Percentiles rank a stretch among this genome's conserved stretches.
These are phyloP conservation scores for Ormyrus pomaceus DNA, from an alignment of 2,888 invertebrate species.

Conservation along the genomic window DNA sequence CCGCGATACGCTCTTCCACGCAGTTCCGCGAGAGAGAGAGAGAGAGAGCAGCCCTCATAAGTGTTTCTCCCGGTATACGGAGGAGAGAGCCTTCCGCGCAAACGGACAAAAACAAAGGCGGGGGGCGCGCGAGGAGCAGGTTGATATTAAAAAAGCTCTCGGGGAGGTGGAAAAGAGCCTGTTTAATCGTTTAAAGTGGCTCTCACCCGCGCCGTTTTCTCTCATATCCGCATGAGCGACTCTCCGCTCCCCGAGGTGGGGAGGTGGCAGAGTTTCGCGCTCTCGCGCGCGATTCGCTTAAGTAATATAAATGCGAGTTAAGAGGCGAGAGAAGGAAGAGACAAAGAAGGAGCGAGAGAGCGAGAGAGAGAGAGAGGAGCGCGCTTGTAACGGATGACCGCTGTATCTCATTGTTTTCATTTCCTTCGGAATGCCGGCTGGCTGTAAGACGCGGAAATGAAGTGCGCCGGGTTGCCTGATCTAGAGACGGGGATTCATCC, in stretches of 20 bases:
- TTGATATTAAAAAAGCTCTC: constrained; percentile 8
- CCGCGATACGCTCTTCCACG: too few species aligned
- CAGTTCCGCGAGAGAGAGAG: too few species aligned
- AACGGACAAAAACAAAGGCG: constrained; percentile 2
- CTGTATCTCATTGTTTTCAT: constrained; percentile 77
- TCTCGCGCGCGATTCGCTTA: constrained; percentile 61
- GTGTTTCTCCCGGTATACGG: too few species aligned
- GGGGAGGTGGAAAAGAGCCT: constrained; percentile 2
- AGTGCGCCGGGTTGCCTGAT: constrained; percentile 70
- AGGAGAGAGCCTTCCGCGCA: not conserved
- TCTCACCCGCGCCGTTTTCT: not conserved
- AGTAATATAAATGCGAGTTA: constrained; percentile 74
- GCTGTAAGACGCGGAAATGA: constrained; percentile 76
- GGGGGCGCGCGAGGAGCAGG: not conserved
- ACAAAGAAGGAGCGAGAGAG: constrained; percentile 8
- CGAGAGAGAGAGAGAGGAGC: not conserved
- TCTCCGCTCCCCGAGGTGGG: not conserved
- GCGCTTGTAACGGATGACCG: constrained; percentile 74
- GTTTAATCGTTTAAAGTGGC: constrained; percentile 35
- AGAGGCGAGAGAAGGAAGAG: constrained; percentile 62
- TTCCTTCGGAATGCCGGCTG: constrained; percentile 72
- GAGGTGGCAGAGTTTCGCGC: not conserved
- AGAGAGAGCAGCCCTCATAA: too few species aligned
- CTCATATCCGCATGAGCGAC: constrained; percentile 42
- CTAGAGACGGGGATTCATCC: constrained; percentile 67